A percentile compares a stretch with the other conserved stretches of the same genome.
Conservation (phyloP, 2,888 invertebrate species). For the Adela reaumurella region DNA sequence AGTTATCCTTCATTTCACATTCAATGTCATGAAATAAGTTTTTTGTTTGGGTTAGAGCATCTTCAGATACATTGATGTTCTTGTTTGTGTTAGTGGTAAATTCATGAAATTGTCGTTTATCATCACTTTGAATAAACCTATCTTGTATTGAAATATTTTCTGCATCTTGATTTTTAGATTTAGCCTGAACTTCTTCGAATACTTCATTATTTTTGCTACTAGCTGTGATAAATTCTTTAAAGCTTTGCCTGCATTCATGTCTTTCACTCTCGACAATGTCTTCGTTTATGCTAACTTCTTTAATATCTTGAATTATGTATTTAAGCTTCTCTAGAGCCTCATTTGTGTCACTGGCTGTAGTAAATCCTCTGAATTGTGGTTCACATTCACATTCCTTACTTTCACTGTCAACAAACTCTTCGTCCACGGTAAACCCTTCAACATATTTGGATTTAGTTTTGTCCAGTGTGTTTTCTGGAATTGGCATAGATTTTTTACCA, state of each 20-base stretch:
- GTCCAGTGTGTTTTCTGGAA: slow-evolving; percentile 7
- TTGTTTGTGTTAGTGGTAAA: slow-evolving; percentile 10
- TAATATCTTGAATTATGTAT: slow-evolving; percentile 8
- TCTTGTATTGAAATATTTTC: slow-evolving; percentile 26
- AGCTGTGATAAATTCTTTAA: slow-evolving; percentile 24
- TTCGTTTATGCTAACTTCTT: slow-evolving; percentile 7
- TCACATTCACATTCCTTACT: no score
- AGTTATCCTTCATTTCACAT: no score
- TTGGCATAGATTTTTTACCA: no score
- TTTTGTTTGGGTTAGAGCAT: slow-evolving; percentile 7
- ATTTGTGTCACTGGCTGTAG: no score
- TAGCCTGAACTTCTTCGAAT: slow-evolving; percentile 4
- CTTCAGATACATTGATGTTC: slow-evolving; percentile 6
- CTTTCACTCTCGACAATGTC: slow-evolving; percentile 1
- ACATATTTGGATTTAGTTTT: no score
- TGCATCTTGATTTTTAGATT: slow-evolving; percentile 19
- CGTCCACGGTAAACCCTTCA: no score
- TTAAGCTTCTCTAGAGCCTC: no score
- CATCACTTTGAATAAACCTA: slow-evolving; percentile 15
- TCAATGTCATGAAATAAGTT: slow-evolving; percentile 8
- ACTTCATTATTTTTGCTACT: slow-evolving; percentile 9
- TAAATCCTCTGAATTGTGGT: no score
- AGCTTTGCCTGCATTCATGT: background rate
- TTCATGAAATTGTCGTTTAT: slow-evolving; percentile 3
- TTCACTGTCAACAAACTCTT: no score